These are phyloP conservation scores for Hyposmocoma kahamanoa DNA, from an alignment of 1,140 invertebrate genomes.

Conservation along the genomic window DNA sequence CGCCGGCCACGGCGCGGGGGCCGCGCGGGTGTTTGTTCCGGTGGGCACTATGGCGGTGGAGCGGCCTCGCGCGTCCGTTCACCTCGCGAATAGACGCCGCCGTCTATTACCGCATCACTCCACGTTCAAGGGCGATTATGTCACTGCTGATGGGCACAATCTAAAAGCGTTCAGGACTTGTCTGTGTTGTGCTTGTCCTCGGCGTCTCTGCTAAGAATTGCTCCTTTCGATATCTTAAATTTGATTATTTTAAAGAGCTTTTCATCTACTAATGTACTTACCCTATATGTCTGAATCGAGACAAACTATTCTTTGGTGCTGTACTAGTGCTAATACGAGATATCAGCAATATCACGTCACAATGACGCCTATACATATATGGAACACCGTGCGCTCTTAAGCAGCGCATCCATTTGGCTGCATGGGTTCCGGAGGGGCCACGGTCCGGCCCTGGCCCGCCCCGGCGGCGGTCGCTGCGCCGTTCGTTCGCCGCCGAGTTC, in stretches of 20 bases:
- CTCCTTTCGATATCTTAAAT: no score
- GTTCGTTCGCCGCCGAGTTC: constrained; percentile 7
- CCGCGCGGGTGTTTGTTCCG: constrained; percentile 41
- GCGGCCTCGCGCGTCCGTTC: constrained; percentile 62
- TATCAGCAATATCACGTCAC: constrained; percentile 5
- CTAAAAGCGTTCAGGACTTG: no score
- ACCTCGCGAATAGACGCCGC: constrained; percentile 53
- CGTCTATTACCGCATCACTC: constrained; percentile 39
- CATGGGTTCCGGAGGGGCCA: constrained; percentile 14
- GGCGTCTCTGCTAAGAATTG: not conserved
- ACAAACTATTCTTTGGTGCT: no score
- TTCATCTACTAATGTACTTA: no score
- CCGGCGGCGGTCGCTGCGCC: constrained; percentile 13
- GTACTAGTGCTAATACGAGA: constrained; percentile 9
- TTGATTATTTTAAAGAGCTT: no score
- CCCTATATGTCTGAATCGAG: no score
- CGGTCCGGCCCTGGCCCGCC: not conserved
- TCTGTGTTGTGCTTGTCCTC: no score
- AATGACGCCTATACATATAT: no score
- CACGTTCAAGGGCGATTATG: constrained; percentile 62
- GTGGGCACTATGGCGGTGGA: constrained; percentile 27
- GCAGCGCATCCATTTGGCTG: constrained; percentile 21
- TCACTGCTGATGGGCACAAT: constrained; percentile 28
- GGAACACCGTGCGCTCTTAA: not conserved
- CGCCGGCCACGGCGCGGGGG: constrained; percentile 17